Conservation (phyloP, 2,888 invertebrate genomes). For the Adela reaumurella region DNA sequence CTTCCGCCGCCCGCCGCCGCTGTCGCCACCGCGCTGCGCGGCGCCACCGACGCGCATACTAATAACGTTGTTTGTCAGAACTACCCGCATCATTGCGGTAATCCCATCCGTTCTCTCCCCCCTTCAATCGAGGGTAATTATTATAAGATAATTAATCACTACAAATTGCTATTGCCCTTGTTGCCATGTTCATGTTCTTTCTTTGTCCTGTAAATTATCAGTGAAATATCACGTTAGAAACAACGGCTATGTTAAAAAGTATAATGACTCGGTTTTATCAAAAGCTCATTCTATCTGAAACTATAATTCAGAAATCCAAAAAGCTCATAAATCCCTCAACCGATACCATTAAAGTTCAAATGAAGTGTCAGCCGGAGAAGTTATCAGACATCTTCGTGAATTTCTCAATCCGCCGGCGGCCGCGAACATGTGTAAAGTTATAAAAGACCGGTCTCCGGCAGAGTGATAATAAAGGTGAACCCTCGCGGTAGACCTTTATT, state of each 20-base stretch:
- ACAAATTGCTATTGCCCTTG: background rate
- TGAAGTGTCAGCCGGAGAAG: background rate
- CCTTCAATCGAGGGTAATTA: background rate
- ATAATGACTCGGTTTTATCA: too few relatives aligned
- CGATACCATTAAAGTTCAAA: background rate
- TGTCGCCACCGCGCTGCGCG: background rate
- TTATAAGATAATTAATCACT: background rate
- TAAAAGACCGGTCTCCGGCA: slow-evolving; percentile 40
- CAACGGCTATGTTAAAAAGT: too few relatives aligned
- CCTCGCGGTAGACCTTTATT: slow-evolving; percentile 47
- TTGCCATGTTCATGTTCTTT: too few relatives aligned
- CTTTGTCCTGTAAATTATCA: too few relatives aligned
- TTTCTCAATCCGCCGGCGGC: background rate
- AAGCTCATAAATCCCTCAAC: background rate
- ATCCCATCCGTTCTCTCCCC: background rate
- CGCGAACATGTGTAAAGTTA: slow-evolving; percentile 40
- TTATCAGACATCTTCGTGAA: background rate
- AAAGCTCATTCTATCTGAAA: too few relatives aligned
- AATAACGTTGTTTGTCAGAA: background rate
- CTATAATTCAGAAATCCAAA: too few relatives aligned
- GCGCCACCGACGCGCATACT: background rate
- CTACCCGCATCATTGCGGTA: background rate
- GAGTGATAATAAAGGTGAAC: slow-evolving; percentile 56
- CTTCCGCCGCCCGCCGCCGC: background rate
- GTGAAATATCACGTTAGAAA: too few relatives aligned